Evolutionary conservation across 2,888 invertebrate species (phyloP).

Genomic region (Sphecodes monilicornis): DNA sequence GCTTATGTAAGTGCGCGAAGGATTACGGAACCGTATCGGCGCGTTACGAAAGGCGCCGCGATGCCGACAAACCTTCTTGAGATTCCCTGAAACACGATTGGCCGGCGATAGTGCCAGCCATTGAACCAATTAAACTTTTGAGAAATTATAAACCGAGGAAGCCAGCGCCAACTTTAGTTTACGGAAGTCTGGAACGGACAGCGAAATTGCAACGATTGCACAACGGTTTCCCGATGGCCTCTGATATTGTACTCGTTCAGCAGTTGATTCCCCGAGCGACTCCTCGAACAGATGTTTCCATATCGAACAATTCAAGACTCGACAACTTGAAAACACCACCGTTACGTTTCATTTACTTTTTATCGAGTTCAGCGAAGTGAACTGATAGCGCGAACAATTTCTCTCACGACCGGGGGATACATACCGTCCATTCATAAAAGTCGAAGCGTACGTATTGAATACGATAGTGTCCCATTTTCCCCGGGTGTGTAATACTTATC

Average conservation of each 20-base stretch:
- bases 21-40: conserved; percentile 42
- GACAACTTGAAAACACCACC: background rate
- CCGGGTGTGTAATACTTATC: too few relatives aligned
- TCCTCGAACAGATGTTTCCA: background rate
- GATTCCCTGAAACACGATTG: background rate
- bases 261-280: background rate
- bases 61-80: background rate
- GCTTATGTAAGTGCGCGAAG: conserved; percentile 42
- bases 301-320: background rate
- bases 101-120: background rate
- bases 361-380: background rate
- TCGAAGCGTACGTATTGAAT: background rate
- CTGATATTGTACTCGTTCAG: background rate
- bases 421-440: background rate
- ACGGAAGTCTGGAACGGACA: background rate
- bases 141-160: background rate
- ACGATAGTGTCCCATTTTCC: background rate
- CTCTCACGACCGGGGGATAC: background rate
- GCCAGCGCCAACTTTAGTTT: background rate
- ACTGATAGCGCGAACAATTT: background rate
- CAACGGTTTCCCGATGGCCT: background rate
- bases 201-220: background rate
- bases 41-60: conserved; percentile 39
- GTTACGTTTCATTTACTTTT: background rate
- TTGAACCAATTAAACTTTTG: conserved; percentile 13